These are phyloP conservation scores for Eristalinus sepulchralis DNA, from an alignment of 2,888 invertebrate genomes.

Conservation along the genomic window DNA sequence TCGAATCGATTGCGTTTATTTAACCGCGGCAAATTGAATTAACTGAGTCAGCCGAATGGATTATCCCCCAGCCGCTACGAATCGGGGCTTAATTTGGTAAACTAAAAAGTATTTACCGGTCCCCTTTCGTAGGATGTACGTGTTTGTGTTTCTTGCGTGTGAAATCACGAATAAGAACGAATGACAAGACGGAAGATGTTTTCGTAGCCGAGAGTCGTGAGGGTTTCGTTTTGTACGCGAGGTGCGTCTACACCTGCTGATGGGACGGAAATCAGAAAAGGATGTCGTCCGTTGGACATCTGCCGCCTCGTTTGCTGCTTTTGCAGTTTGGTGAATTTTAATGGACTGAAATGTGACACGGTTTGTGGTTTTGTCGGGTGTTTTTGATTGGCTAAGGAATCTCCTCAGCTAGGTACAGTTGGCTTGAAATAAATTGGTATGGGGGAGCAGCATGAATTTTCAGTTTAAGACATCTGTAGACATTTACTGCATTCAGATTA, in stretches of 20 bases:
- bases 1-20: background rate
- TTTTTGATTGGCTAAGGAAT: too few species aligned
- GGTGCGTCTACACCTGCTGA: background rate
- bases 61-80: background rate
- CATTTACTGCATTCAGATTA: too few species aligned
- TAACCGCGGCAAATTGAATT: background rate
- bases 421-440: too few species aligned
- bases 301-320: background rate
- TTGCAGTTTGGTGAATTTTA: background rate
- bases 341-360: background rate
- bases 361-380: background rate
- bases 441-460: too few species aligned
- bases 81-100: background rate
- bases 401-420: too few species aligned
- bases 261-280: background rate
- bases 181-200: background rate
- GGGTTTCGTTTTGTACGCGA: background rate
- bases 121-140: background rate
- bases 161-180: background rate
- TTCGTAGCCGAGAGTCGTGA: background rate
- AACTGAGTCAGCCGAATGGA: background rate
- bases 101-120: background rate
- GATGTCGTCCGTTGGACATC: background rate
- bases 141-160: background rate
- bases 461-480: too few species aligned